Base-by-base conservation (phyloP, 2,888 invertebrate genomes). In the Macaria notata region DNA sequence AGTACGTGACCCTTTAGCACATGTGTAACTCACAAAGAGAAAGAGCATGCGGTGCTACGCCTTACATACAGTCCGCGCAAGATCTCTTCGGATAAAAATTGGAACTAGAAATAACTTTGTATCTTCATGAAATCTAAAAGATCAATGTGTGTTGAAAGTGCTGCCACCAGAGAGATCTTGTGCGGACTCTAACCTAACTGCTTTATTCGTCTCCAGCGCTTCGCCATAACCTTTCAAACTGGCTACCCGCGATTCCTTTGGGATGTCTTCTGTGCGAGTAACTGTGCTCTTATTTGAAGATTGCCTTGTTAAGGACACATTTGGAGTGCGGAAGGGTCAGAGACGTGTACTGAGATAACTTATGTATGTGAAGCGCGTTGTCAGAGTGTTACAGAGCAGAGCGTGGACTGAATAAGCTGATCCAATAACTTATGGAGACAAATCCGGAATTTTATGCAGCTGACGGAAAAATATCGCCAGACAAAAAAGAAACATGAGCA, bases 1-100 rank as follows among this genome's bases (percentile, higher is more conserved):
- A 42, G 50, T 45, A 59, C 51, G 59, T 59, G 59, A 51, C 46
- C 42, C 38, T 59, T 59, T 46, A 47, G 38, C 52, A 48, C 56
- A 47, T 41, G 36, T 54, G 29, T 44, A 50, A 43, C 33, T 45
- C 33, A 53, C 49, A 59, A 59, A 59, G 53, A 31, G 45, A 38
- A 57, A 49, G 45, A 52, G 47, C 36, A n/a, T 47, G 45, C 44
- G 52, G 52, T 50, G 33, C 5, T 7, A 6, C 33, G 33, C 19
- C 19, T 19, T 19, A 19, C 19, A 19, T 19, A 36, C 5, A 36
- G 5, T 36, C 33, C 33, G 33, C 19, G 19, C 19, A 19, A 19
- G 19, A 19, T 19, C 1, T 19, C 19, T 19, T 19, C 19, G 19
- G 19, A 19, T 19, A 19, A 19, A n/a, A 19, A 19, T 19, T 19